These are phyloP conservation scores for Synaphobranchus kaupii DNA, from an alignment of 2,797 vertebrate genomes.

Conservation along the genomic window DNA sequence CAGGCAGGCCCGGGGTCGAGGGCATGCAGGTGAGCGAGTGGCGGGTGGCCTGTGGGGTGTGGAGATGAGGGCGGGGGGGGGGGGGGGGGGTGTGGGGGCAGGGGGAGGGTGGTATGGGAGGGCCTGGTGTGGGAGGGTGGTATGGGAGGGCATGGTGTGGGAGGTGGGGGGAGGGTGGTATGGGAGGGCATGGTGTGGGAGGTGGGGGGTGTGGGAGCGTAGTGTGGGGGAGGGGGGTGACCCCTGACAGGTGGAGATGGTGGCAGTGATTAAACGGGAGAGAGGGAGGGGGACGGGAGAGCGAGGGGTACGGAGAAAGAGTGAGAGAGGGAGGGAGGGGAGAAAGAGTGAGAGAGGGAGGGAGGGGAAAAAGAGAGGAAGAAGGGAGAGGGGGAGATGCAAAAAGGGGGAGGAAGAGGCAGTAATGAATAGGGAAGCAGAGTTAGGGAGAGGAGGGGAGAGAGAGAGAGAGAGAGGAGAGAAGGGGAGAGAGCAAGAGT, in stretches of 20 bases:
- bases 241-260: background rate
- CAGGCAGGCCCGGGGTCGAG: background rate
- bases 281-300: background rate
- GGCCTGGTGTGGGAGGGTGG: too few species aligned
- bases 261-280: background rate
- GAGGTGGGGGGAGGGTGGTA: too few species aligned
- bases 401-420: background rate
- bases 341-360: too few species aligned
- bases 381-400: background rate
- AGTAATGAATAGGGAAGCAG: too few species aligned
- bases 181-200: too few species aligned
- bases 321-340: background rate
- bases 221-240: background rate
- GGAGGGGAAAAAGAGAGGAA: background rate
- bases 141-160: background rate
- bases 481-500: background rate
- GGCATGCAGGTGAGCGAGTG: background rate
- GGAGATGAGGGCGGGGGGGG: too few species aligned
- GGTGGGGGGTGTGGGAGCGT: background rate
- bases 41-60: too few species aligned
- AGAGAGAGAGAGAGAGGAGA: background rate
- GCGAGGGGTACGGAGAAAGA: background rate
- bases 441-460: background rate
- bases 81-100: too few species aligned
- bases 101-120: too few species aligned